Base-by-base conservation (phyloP, 2,797 vertebrate species). In the Phataginus tricuspis region DNA sequence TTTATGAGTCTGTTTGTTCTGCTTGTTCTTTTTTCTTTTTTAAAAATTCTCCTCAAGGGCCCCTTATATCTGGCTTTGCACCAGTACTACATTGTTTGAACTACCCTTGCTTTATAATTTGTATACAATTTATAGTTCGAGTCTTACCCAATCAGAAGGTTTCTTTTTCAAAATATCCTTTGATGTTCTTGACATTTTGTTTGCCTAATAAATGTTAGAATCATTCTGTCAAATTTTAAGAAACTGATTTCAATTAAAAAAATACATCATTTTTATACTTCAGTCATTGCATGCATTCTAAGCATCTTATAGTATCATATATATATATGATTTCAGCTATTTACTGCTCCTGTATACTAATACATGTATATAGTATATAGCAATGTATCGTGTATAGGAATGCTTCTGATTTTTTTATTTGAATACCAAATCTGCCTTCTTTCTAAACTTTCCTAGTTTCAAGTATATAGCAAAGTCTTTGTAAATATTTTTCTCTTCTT, bases 401-500 rank as follows among this genome's bases (percentile, higher is more conserved):
- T 88, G 29, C 59, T 74, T 63, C 4, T 42, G 14, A 53, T 59
- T 86, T 93, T 95, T 90, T 59, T 21, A 82, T 63, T 85, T 92
- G 34, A 91, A 74, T 66, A 57, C 27, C 13, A 79, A 91, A 77
- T 95, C 21, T 72, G 37, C 21, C 51, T 31, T 89, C 64, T 95
- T 82, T 83, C 51, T 74, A 91, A 94, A 85, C 53, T 75, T 77
- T 15, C 74, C 94, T 93, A 95, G 34, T 83, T 86, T n/a, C 85
- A 75, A 75, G 8, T 94, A 5, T 82, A 86, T 11, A 86, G 51
- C 72, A 92, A 92, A 92, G 15, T 78, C 39, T 84, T 88, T 80
- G 29, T 80, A 78, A 95, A 88, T 72, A 91, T 69, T 95, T 93
- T 78, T 93, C 53, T 91, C 45, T 94, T 86, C 53, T 86, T 89